Evolutionary conservation across 2,797 vertebrate genomes (phyloP), one percentile per base, ranked within the genome.

Genomic region (Enteromius trimaculatus): DNA sequence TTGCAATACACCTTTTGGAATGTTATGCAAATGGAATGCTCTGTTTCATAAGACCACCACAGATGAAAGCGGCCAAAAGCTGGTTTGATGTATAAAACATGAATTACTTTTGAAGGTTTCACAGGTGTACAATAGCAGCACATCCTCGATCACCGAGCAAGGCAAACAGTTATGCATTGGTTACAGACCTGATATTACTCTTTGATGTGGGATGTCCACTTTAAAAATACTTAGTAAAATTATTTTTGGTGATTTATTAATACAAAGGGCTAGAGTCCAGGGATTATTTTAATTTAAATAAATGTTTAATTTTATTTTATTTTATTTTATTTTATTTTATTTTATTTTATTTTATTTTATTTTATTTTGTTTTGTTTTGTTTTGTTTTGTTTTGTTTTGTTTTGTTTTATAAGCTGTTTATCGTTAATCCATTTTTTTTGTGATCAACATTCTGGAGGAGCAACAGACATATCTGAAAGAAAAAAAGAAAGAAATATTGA

Each of bases 41-140:
- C 23, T 31, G 51, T 77, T 83, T 77, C 72, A 77, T 58, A 49
- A 77, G 51, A 77, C 74, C 47, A 69, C 51, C 49, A 10, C 64
- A 60, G 81, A 76, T 82, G 71, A 82, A 76, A 82, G 60, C 4
- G 17, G 44, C 62, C 31, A 31, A 49, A 83, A 34, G 49, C 64
- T 16, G 37, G 74, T 69, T 83, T 83, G 81, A 83, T 83, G 64
- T 83, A 83, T 68, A 77, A 83, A 69, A 69, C 62, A 77, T 83
- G 64, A 82, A 81, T 81, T 81, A 74, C 71, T 47, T 74, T 74
- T 81, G 71, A 82, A 58, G 80, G 62, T 82, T 76, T 82, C 44
- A 53, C 80, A 82, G 72, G 60, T 49, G 42, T 23, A 79, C 77
- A 79, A 68, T 53, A 37, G 71, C 80, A 64, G 55, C 70, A 62